phyloP scores from a whole-genome alignment of 1,140 invertebrate species.

The Drosophila quadrilineata region DNA sequence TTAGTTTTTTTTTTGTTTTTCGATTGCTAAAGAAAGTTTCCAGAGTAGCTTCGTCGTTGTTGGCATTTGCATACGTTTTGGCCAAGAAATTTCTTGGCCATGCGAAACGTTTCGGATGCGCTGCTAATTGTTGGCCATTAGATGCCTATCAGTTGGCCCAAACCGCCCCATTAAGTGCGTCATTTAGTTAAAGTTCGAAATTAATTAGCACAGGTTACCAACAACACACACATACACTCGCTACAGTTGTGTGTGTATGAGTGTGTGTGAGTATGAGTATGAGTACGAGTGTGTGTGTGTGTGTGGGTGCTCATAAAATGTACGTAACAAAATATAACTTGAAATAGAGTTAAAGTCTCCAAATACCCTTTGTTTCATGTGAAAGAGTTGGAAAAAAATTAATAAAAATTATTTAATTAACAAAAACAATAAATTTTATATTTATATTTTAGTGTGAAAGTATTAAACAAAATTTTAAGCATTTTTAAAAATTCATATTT shows the following conservation, averaged over 20 bases:
- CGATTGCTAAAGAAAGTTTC: slow-evolving; percentile 55
- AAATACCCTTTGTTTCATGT: too few relatives aligned
- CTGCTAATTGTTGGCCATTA: slow-evolving; percentile 35
- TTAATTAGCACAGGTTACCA: slow-evolving; percentile 71
- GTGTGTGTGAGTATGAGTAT: background rate
- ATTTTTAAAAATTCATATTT: too few relatives aligned
- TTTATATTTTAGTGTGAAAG: background rate
- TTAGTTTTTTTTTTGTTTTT: too few relatives aligned
- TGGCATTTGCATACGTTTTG: slow-evolving; percentile 70
- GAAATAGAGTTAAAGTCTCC: background rate
- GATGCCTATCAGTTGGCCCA: slow-evolving; percentile 32
- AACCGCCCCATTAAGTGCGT: slow-evolving; percentile 56
- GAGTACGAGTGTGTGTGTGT: background rate
- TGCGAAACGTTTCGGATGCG: slow-evolving; percentile 52
- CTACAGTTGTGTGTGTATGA: background rate
- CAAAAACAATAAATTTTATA: background rate
- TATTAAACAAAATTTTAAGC: too few relatives aligned
- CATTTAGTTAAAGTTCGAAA: slow-evolving; percentile 63
- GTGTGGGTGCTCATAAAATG: slow-evolving; percentile 31
- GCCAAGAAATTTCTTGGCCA: slow-evolving; percentile 67
- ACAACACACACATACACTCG: background rate
- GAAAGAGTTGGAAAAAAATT: too few relatives aligned
- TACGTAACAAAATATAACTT: background rate
- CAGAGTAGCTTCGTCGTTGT: background rate
- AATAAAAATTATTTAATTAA: too few relatives aligned